Evolutionary conservation across 1,140 invertebrate genomes (phyloP).

Genomic region (Aporrectodea caliginosa): DNA sequence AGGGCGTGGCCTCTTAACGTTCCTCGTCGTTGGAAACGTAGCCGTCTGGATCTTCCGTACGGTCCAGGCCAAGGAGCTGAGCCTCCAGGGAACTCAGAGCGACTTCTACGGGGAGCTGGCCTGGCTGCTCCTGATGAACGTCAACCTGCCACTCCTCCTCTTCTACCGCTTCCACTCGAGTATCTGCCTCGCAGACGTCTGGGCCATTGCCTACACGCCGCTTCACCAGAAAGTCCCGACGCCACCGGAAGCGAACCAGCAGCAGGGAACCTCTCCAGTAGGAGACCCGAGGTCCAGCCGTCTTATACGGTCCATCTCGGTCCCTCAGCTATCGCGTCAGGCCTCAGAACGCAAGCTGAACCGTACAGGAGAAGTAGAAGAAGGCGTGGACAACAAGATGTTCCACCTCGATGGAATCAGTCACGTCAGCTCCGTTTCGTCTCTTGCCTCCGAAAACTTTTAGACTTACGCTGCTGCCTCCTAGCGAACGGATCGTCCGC

Average conservation of each 20-base stretch:
- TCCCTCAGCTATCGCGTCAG: background rate
- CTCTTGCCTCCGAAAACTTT: no score
- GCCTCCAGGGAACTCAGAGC: background rate
- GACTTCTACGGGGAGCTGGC: conserved; percentile 24
- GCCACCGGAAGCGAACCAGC: background rate
- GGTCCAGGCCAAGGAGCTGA: conserved; percentile 23
- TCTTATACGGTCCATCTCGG: conserved; percentile 19
- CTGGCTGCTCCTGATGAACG: conserved; percentile 28
- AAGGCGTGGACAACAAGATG: background rate
- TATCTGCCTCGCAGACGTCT: conserved; percentile 32
- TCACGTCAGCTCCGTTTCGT: background rate
- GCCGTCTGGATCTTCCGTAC: conserved; percentile 25
- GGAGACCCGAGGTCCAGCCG: background rate
- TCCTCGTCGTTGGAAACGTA: conserved; percentile 28
- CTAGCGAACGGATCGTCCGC: no score
- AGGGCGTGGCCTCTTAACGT: conserved; percentile 20
- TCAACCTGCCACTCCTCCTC: conserved; percentile 29
- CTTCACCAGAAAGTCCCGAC: conserved; percentile 14
- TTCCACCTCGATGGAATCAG: background rate
- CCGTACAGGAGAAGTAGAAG: background rate
- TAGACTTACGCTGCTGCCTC: no score
- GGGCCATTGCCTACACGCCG: conserved; percentile 23
- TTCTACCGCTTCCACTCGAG: conserved; percentile 34
- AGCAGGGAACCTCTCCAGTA: no score
- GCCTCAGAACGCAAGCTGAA: background rate